Base-by-base conservation (phyloP, 1,140 invertebrate genomes). In the Hylyphantes graminicola region DNA sequence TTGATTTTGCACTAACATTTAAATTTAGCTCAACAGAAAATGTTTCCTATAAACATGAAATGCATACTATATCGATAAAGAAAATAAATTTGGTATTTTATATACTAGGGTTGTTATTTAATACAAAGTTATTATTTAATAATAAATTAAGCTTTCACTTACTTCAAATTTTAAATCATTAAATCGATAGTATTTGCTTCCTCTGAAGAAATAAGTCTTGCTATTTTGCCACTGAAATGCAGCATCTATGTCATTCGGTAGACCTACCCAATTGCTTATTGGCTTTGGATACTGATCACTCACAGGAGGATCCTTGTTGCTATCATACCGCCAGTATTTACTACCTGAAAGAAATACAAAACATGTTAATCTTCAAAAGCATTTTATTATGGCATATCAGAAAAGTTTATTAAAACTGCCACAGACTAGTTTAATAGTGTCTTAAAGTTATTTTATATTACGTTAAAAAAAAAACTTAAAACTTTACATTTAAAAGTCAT, bases 201-300 rank as follows among this genome's bases (percentile, higher is more conserved):
- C 94, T 89, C 96, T 97, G 92, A 98, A 98, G 92, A 99, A 98
- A 90, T 98, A 99, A 1, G 97, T 98, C 88, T 95, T 95, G 12
- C 95, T 95, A 88, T 97, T 97, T 15, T 93, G 94, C 90, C 97
- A 97, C 86, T 95, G 93, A 48, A 98, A 92, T 0, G 96, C 96
- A 11, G 95, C 95, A 88, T 98, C 94, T 53, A 98, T 89, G 17
- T 73, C 35, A 54, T 78, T 79, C 0, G 97, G 97, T 59, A 98
- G 89, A 17, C 96, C 96, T 88, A 95, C 93, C 97, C 97, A 98
- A 35, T 87, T 86, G 89, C 96, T 96, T 13, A 97, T 93, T 7
- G 94, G 92, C 88, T 97, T 96, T 11, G 97, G 96, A 90, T 98
- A 98, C 0, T 93, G 94, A 73, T 92, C 92, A 88, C 95, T 96